Base-by-base conservation (phyloP, 2,888 invertebrate genomes). In the Athalia cordata region DNA sequence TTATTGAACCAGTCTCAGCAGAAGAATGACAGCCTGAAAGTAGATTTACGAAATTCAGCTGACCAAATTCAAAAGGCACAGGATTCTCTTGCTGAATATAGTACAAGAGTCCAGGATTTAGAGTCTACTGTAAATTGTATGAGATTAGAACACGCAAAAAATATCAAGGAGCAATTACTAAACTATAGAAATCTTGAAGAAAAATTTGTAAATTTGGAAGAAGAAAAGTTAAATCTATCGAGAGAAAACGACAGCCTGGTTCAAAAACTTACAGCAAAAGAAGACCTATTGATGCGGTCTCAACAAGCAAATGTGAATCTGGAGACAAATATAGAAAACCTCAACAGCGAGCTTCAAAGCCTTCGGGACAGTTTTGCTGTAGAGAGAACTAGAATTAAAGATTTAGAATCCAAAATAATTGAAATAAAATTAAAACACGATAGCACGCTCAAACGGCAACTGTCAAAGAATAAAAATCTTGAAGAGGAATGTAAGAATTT, bases 201-300 rank as follows among this genome's bases (percentile, higher is more conserved):
- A 68, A 65, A 75, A 52, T 64, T 82, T n/a, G 11, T 65, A n/a
- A 74, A 49, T 15, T 67, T 87, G 45, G 79, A 81, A 70, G 66
- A 79, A 2, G 79, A 83, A 49, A 70, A 83, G 13, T 45, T 78
- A 45, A 68, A 77, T 43, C 61, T 86, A n/a, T 72, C 67, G 3
- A 78, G 72, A 7, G 79, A 83, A 78, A 79, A 66, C 65, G 75
- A 81, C 55, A 77, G 80, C 76, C 79, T 84, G 4, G 79, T 82
- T 72, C 76, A 65, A 6, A 78, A 72, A 29, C 80, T 84, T 59
- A 5, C 9, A 0, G 75, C 13, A 9, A 83, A 80, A 43, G 81
- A 85, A n/a, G 72, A 81, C 67, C 29, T 70, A 29, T 59, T 86
- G 66, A 67, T 3, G 7, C 11, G 66, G 13, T 3, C 11, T 43